Percentiles rank a stretch among this genome's conserved stretches.
phyloP scores from a whole-genome alignment of 2,797 vertebrate species.

The Streptopelia turtur region DNA sequence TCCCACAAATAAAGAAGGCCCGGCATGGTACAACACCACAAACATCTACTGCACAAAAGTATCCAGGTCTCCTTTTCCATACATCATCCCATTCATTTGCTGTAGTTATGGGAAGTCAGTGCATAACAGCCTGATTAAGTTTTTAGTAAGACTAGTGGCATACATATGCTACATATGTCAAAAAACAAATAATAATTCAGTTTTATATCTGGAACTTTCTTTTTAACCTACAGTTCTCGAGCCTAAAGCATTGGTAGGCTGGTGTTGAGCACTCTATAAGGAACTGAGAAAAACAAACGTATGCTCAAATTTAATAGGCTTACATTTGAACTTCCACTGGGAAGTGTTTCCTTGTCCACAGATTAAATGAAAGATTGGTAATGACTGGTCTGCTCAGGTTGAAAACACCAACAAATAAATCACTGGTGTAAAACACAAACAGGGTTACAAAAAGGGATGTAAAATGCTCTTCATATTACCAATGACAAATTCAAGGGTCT shows the following conservation, averaged over 20 bases:
- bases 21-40: neutral
- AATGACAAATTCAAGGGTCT: conserved; percentile 78
- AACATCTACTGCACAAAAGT: neutral
- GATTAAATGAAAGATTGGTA: conserved; percentile 1
- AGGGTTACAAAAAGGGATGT: neutral
- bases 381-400: neutral
- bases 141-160: neutral
- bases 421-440: neutral
- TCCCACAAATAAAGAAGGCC: neutral
- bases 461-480: conserved; percentile 61
- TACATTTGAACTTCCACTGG: neutral
- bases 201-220: neutral
- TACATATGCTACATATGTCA: neutral
- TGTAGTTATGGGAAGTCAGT: neutral
- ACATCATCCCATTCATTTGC: neutral
- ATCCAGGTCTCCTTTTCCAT: neutral
- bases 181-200: neutral
- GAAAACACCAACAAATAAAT: neutral
- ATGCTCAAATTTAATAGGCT: neutral
- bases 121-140: neutral
- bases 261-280: neutral
- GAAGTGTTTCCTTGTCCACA: neutral
- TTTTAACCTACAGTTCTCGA: neutral
- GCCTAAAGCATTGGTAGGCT: neutral
- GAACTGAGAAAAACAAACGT: neutral